Conservation (phyloP, 2,797 vertebrate genomes). For the Phalanger gymnotis region DNA sequence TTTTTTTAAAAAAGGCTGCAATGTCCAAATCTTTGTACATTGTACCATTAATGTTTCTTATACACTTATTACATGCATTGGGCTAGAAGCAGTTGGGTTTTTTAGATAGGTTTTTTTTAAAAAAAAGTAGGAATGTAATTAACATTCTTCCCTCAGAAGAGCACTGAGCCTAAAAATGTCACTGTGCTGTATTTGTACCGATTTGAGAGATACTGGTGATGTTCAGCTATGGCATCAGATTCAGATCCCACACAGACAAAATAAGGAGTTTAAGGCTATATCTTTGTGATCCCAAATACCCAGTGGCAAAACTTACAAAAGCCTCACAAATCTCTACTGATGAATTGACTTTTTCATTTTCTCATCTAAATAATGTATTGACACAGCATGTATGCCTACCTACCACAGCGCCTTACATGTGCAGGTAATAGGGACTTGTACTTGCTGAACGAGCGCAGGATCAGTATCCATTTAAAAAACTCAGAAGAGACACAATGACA, state of each 20-base stretch:
- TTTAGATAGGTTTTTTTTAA: background rate
- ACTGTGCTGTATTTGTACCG: background rate
- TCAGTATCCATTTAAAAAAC: slow-evolving; percentile 7
- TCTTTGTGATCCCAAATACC: background rate
- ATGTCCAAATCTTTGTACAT: background rate
- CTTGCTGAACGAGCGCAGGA: slow-evolving; percentile 13
- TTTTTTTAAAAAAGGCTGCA: background rate
- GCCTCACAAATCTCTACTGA: slow-evolving; percentile 11
- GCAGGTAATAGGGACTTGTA: background rate
- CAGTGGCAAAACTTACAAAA: background rate
- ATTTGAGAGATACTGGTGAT: background rate
- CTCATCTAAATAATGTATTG: slow-evolving; percentile 32
- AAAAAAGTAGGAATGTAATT: background rate
- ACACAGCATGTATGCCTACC: background rate
- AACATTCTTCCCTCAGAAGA: background rate
- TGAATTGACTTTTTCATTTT: background rate
- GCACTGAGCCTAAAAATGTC: background rate
- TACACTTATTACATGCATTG: background rate
- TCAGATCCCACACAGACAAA: background rate
- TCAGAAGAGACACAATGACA: slow-evolving; percentile 50
- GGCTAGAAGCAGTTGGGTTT: background rate
- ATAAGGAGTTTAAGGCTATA: background rate
- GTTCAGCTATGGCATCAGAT: background rate
- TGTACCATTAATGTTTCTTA: background rate
- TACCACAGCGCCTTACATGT: background rate